These are phyloP conservation scores for Cetonia aurata DNA, from an alignment of 2,888 invertebrate genomes.

Conservation along the genomic window DNA sequence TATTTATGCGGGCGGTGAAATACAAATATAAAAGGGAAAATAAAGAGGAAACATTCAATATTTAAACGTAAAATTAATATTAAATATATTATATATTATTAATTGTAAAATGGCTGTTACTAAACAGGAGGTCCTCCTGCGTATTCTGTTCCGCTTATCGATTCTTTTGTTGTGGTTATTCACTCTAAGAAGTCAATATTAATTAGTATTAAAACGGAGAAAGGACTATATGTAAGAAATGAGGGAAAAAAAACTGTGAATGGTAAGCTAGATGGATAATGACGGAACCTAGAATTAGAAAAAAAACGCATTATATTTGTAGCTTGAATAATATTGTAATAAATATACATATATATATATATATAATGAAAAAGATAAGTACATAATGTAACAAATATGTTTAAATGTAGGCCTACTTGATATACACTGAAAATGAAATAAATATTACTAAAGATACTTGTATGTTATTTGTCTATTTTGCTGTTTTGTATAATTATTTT, in stretches of 20 bases:
- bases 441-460: neutral
- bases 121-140: slow-evolving; percentile 49
- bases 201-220: slow-evolving; percentile 58
- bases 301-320: slow-evolving; percentile 58
- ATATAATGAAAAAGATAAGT: slow-evolving; percentile 15
- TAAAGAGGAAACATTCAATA: slow-evolving; percentile 9
- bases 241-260: too few relatives aligned
- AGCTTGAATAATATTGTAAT: slow-evolving; percentile 57
- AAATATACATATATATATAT: slow-evolving; percentile 14
- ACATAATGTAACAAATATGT: slow-evolving; percentile 55
- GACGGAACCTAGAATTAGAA: slow-evolving; percentile 24
- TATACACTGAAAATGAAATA: slow-evolving; percentile 58
- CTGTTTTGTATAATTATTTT: slow-evolving; percentile 16
- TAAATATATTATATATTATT: slow-evolving; percentile 52
- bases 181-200: slow-evolving; percentile 66
- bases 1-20: neutral
- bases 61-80: slow-evolving; percentile 37
- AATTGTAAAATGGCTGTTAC: slow-evolving; percentile 63
- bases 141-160: slow-evolving; percentile 53
- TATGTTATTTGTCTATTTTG: slow-evolving; percentile 26
- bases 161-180: slow-evolving; percentile 58
- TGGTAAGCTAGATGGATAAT: slow-evolving; percentile 51
- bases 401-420: slow-evolving; percentile 64
- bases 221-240: slow-evolving; percentile 48
- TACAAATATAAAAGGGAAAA: slow-evolving; percentile 28